Conservation (phyloP, 2,888 invertebrate species). For the Oligia latruncula region DNA sequence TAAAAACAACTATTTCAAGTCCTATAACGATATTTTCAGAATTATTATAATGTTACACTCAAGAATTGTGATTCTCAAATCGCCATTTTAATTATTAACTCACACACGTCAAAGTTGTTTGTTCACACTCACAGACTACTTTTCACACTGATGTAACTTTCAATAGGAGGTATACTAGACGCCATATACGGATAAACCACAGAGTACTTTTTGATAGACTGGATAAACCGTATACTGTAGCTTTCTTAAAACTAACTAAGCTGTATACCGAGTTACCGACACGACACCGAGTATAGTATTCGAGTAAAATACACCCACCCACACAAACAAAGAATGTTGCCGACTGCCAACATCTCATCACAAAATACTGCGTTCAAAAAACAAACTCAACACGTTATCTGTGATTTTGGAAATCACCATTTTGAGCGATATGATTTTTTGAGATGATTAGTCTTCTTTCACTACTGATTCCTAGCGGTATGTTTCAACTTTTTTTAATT, state of each 20-base stretch:
- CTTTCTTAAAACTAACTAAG: not conserved
- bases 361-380: constrained; percentile 40
- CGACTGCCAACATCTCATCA: constrained; percentile 48
- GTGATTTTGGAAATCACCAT: constrained; percentile 2
- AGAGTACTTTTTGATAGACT: no score
- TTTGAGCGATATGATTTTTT: not conserved
- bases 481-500: not conserved
- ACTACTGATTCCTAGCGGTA: not conserved
- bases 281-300: no score
- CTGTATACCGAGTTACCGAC: not conserved
- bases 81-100: constrained; percentile 77
- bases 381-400: not conserved
- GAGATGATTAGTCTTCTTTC: no score
- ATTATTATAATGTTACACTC: constrained; percentile 56
- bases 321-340: constrained; percentile 14
- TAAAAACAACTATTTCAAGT: constrained; percentile 55
- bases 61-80: constrained; percentile 68
- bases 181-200: no score
- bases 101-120: constrained; percentile 59
- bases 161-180: no score
- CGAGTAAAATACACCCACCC: constrained; percentile 6
- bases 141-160: constrained; percentile 38
- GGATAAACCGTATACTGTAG: no score
- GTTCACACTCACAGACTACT: no score
- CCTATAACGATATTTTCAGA: constrained; percentile 60